Conservation (phyloP, 2,888 invertebrate species). For the Trachelus iudaicus region DNA sequence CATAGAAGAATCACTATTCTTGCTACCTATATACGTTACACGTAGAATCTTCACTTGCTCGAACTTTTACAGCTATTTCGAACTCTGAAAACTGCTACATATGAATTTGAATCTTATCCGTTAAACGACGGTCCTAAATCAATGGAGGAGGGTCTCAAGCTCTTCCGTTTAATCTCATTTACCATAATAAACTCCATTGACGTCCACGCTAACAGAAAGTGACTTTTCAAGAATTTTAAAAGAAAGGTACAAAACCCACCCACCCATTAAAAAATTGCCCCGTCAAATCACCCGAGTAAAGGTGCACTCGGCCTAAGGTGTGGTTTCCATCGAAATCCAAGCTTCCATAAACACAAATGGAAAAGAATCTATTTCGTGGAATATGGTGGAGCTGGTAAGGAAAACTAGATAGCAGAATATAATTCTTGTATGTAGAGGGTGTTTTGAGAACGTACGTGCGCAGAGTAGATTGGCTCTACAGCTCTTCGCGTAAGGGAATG, state of each 20-base stretch:
- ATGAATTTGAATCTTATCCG: not conserved
- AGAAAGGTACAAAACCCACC: not conserved
- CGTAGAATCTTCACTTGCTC: slow-evolving; percentile 12
- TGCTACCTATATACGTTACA: not conserved
- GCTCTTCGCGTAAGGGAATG: not conserved
- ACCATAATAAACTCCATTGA: not conserved
- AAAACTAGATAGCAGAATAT: not conserved
- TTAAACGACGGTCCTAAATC: not conserved
- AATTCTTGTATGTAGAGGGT: not conserved
- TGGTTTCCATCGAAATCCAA: not conserved
- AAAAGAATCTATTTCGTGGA: not conserved
- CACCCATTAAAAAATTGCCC: not conserved
- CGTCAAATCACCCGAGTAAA: not conserved
- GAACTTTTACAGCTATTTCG: slow-evolving; percentile 37
- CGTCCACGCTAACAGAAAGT: not conserved
- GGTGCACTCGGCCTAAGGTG: not conserved
- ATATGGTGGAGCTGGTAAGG: not conserved
- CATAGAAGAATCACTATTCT: slow-evolving; percentile 28
- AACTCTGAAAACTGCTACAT: slow-evolving; percentile 1
- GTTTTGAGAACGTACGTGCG: not conserved
- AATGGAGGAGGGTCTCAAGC: not conserved
- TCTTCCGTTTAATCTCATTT: not conserved
- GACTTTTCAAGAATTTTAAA: no score
- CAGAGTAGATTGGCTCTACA: not conserved
- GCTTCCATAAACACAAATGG: not conserved